These are phyloP conservation scores for Centruroides vittatus DNA, from an alignment of 1,140 invertebrate species.

Conservation along the genomic window DNA sequence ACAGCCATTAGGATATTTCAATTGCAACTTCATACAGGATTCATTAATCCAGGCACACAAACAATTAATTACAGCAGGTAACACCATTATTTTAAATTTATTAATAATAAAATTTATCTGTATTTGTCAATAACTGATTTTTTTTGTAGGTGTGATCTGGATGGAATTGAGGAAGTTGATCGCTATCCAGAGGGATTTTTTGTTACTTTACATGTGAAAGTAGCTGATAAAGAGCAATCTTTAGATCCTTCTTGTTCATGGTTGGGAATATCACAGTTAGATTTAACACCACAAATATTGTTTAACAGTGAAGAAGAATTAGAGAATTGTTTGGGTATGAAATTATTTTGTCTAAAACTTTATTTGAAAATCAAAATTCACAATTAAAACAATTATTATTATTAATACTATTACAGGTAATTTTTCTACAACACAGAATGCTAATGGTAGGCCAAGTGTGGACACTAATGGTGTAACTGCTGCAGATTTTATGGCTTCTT, in stretches of 20 bases:
- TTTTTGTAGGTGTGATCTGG: conserved; percentile 48
- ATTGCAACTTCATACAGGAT: conserved; percentile 77
- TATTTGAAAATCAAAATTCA: too few species aligned
- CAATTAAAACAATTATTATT: too few species aligned
- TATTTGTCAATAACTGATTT: too few species aligned
- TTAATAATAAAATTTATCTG: too few species aligned
- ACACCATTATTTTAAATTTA: neutral
- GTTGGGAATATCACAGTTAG: conserved; percentile 43
- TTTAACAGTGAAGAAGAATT: conserved; percentile 69
- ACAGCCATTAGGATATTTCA: conserved; percentile 68
- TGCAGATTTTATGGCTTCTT: conserved; percentile 1
- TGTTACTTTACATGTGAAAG: conserved; percentile 52
- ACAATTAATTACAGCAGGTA: conserved; percentile 56
- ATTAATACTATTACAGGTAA: too few species aligned
- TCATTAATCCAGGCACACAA: conserved; percentile 54
- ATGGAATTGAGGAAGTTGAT: conserved; percentile 60
- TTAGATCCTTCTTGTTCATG: conserved; percentile 50
- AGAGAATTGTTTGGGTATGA: conserved; percentile 34
- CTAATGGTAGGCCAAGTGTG: neutral
- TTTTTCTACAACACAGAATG: too few species aligned
- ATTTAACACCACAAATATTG: conserved; percentile 43
- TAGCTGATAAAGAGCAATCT: conserved; percentile 50
- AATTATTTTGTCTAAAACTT: neutral
- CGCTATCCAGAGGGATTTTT: conserved; percentile 63
- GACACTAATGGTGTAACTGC: conserved; percentile 4